These are phyloP conservation scores for Chironomus striatipennis DNA, from an alignment of 1,140 invertebrate species.

Conservation along the genomic window DNA sequence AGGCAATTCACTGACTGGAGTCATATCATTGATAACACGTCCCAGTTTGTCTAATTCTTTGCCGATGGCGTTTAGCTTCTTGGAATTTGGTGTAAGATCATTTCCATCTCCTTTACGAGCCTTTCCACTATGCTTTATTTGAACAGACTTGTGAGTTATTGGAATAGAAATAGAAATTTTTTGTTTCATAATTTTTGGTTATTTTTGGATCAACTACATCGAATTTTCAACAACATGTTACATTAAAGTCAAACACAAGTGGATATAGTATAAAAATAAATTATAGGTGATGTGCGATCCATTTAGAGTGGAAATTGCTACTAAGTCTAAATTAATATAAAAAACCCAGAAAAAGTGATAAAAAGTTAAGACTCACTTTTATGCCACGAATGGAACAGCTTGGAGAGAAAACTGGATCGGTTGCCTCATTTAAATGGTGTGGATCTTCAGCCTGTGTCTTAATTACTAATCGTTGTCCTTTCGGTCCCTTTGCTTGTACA, in stretches of 20 bases:
- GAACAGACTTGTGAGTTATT: constrained; percentile 19
- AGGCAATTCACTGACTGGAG: constrained; percentile 86
- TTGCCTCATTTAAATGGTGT: constrained; percentile 80
- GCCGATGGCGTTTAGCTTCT: constrained; percentile 83
- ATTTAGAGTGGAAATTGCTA: not conserved
- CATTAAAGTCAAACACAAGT: not conserved
- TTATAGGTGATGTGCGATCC: constrained; percentile 20
- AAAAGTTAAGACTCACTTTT: constrained; percentile 49
- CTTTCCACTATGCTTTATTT: constrained; percentile 63
- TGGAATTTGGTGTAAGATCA: constrained; percentile 90
- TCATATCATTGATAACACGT: constrained; percentile 89
- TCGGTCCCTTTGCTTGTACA: constrained; percentile 95
- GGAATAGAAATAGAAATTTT: constrained; percentile 11
- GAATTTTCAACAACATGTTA: not conserved
- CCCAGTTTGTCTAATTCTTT: constrained; percentile 87
- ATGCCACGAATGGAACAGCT: constrained; percentile 81
- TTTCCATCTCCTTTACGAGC: constrained; percentile 95
- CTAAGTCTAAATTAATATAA: not conserved
- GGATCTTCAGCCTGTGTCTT: constrained; percentile 81
- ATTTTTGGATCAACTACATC: not conserved
- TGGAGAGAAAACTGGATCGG: constrained; percentile 88
- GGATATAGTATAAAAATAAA: not conserved
- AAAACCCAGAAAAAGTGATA: not conserved
- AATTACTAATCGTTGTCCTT: constrained; percentile 76
- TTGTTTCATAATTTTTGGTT: not conserved